Evolutionary conservation across 2,797 vertebrate species (phyloP), one percentile per base, ranked within the genome.

Genomic region (Percopsis omiscomaycus): DNA sequence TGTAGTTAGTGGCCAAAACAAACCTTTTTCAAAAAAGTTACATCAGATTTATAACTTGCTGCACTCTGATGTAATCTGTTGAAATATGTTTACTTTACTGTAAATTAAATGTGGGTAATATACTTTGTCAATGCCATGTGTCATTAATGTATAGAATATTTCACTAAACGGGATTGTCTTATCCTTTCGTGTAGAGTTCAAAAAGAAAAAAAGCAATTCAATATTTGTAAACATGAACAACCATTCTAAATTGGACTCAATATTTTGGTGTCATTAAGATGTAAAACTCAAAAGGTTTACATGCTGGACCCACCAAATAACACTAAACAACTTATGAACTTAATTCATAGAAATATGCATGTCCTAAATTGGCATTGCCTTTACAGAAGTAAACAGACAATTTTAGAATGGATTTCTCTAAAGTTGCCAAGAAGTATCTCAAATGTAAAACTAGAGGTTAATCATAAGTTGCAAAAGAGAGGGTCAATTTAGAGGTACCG

Each of bases 41-140:
- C 9, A 6, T 69, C 69, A 64, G 55, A 10, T 27, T 32, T 14
- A 44, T 44, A 54, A 14, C 27, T 9, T 15, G 42, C 65, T 78
- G 45, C 48, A 61, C 48, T n/a, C n/a, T n/a, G n/a, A 65, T 37
- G 15, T 59, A 29, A 67, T 73, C 9, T 69, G 28, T 71, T 66
- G 45, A 71, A 60, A 65, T 75, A 61, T 73, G 47, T 63, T 32
- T 74, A 56, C 79, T 81, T 78, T 83, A 66, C 71, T 80, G 55
- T 86, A 77, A 57, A 9, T 73, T 78, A 73, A 68, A 50, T 5
- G 1, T 60, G 5, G 30, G 22, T 45, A 32, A 44, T 79, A 61
- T 80, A 44, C 37, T 22, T 22, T 42, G 8, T 70, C 47, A 77
- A 73, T 53, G 4, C 51, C 55, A 44, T 61, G 52, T 55, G 55